These are phyloP conservation scores for Euleptes europaea DNA, from an alignment of 2,113 vertebrate genomes.

Conservation along the genomic window DNA sequence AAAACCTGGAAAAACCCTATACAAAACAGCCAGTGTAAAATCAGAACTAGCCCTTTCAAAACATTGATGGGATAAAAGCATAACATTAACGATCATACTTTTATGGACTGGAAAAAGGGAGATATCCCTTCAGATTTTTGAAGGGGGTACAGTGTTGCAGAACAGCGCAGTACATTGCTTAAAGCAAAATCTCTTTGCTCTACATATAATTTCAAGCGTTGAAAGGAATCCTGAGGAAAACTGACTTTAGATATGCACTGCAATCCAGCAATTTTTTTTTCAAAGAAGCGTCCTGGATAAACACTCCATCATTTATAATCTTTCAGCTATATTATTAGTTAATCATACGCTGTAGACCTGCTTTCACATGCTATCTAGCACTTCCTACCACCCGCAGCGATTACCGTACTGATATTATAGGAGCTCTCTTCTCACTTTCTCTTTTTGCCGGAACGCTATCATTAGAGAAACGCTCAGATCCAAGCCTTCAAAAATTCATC, in stretches of 20 bases:
- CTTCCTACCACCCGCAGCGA: background rate
- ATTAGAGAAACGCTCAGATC: conserved; percentile 16
- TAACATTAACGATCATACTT: background rate
- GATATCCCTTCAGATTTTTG: background rate
- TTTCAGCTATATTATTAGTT: conserved; percentile 8
- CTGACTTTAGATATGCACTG: background rate
- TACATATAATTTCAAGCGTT: background rate
- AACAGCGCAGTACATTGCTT: background rate
- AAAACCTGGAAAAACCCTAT: too few relatives aligned
- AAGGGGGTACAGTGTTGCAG: background rate
- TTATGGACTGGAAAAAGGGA: background rate
- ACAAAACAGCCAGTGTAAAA: too few relatives aligned
- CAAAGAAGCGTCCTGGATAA: conserved; percentile 9
- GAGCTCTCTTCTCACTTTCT: too few relatives aligned
- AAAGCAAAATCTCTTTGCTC: conserved; percentile 4
- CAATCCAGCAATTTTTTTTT: background rate
- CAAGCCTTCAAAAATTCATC: background rate
- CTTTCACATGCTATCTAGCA: background rate
- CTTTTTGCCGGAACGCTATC: background rate
- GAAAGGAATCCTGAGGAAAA: background rate
- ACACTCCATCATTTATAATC: conserved; percentile 23
- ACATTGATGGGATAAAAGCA: too few relatives aligned
- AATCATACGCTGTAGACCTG: background rate
- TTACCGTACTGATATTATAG: background rate
- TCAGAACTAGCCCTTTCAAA: too few relatives aligned